Evolutionary conservation across 2,113 vertebrate genomes (phyloP).

Genomic region (Cynopterus brachyotis): DNA sequence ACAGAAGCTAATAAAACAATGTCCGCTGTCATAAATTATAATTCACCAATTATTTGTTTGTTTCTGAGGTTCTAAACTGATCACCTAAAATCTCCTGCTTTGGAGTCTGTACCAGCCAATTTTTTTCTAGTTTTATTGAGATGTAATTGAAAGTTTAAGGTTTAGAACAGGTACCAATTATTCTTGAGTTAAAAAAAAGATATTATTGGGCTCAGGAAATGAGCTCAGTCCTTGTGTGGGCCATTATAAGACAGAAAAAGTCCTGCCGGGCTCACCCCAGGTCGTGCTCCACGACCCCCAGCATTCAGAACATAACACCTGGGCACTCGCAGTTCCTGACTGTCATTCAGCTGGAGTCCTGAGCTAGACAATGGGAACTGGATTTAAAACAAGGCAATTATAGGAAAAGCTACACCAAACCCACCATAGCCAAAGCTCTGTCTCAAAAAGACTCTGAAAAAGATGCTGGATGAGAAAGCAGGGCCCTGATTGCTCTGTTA

Average conservation of each 20-base stretch:
- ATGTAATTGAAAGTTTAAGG: background rate
- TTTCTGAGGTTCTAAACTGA: background rate
- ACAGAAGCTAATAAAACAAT: background rate
- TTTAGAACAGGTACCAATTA: background rate
- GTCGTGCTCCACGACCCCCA: too few relatives aligned
- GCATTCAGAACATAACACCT: background rate
- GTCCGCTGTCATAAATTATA: background rate
- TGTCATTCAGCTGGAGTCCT: background rate
- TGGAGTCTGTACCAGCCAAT: background rate
- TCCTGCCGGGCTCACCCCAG: accelerated
- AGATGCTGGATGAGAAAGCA: background rate
- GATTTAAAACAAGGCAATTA: background rate
- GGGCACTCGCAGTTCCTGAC: background rate
- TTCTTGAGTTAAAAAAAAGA: background rate
- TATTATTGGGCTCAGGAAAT: background rate
- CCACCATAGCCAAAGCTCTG: accelerated
- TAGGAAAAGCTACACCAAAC: background rate
- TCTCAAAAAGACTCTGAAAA: background rate
- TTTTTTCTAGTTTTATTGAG: background rate
- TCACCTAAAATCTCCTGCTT: background rate
- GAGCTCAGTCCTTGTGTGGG: background rate
- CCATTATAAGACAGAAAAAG: background rate
- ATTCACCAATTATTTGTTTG: background rate
- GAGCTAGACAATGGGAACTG: background rate
- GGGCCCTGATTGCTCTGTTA: background rate